Evolutionary conservation across 2,113 vertebrate genomes (phyloP).

Genomic region (Forbesichthys papilliferus): DNA sequence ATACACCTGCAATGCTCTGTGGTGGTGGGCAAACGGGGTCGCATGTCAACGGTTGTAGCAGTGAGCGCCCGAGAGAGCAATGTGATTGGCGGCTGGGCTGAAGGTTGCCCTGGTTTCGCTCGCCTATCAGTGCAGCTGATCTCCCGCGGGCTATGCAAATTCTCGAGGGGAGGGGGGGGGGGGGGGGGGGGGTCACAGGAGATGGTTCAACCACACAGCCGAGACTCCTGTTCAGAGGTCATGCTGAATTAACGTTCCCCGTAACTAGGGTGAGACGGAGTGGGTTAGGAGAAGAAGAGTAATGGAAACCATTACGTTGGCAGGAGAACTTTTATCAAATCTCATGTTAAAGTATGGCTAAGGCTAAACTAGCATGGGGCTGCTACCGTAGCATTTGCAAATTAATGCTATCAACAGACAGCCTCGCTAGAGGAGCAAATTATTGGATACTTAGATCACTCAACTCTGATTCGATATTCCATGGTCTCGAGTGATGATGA

Average conservation of each 20-base stretch:
- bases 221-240: slow-evolving; percentile 64
- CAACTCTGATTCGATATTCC: too few relatives aligned
- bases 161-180: slow-evolving; percentile 25
- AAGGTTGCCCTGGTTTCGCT: slow-evolving; percentile 69
- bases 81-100: slow-evolving; percentile 56
- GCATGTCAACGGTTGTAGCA: slow-evolving; percentile 52
- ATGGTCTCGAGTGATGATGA: too few relatives aligned
- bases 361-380: slow-evolving; percentile 20
- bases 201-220: slow-evolving; percentile 64
- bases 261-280: slow-evolving; percentile 50
- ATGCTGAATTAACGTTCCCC: slow-evolving; percentile 66
- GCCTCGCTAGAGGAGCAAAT: slow-evolving; percentile 13
- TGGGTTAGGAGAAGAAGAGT: slow-evolving; percentile 12
- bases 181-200: slow-evolving; percentile 57
- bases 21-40: slow-evolving; percentile 47
- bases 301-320: slow-evolving; percentile 25
- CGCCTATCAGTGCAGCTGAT: slow-evolving; percentile 67
- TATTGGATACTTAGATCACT: neutral
- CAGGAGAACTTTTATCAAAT: slow-evolving; percentile 14
- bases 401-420: neutral
- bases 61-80: slow-evolving; percentile 28
- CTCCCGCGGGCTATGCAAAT: slow-evolving; percentile 61
- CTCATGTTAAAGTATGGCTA: slow-evolving; percentile 23
- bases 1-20: slow-evolving; percentile 50
- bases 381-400: too few relatives aligned